These are phyloP conservation scores for Heliothis virescens DNA, from an alignment of 1,140 invertebrate genomes.

Conservation along the genomic window DNA sequence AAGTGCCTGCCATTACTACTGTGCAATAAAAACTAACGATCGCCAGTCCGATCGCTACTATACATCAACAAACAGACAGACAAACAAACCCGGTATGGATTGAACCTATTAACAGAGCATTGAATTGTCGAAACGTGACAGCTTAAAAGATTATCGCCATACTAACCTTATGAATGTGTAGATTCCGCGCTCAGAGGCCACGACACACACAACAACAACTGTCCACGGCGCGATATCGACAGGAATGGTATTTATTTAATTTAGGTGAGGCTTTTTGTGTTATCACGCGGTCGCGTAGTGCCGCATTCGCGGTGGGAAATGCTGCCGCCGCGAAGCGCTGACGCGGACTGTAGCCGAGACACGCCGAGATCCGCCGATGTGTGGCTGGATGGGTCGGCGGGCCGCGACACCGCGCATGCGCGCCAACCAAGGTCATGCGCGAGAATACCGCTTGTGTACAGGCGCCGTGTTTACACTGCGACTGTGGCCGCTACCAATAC, in stretches of 20 bases:
- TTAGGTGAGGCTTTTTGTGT: constrained; percentile 56
- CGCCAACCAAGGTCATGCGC: constrained; percentile 68
- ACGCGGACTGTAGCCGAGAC: constrained; percentile 61
- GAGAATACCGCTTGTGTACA: constrained; percentile 52
- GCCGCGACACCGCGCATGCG: constrained; percentile 59
- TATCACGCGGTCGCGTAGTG: constrained; percentile 57
- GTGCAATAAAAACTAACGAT: constrained; percentile 65
- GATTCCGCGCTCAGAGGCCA: constrained; percentile 5
- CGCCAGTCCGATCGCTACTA: constrained; percentile 44
- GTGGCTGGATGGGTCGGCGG: constrained; percentile 50
- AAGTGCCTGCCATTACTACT: constrained; percentile 54
- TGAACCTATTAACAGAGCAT: constrained; percentile 66
- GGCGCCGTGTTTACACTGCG: constrained; percentile 47
- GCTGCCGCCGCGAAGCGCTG: constrained; percentile 57
- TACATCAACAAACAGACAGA: constrained; percentile 64
- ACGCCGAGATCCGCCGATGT: constrained; percentile 57
- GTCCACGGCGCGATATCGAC: constrained; percentile 20
- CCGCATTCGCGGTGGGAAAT: constrained; percentile 53
- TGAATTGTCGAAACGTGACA: constrained; percentile 74
- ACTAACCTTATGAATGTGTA: constrained; percentile 57
- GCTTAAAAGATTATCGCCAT: constrained; percentile 65
- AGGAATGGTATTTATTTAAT: constrained; percentile 53
- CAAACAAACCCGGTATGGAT: constrained; percentile 73
- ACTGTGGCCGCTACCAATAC: constrained; percentile 40
- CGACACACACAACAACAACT: constrained; percentile 38